Base-by-base conservation (phyloP, 2,113 vertebrate genomes). In the Poecile atricapillus region DNA sequence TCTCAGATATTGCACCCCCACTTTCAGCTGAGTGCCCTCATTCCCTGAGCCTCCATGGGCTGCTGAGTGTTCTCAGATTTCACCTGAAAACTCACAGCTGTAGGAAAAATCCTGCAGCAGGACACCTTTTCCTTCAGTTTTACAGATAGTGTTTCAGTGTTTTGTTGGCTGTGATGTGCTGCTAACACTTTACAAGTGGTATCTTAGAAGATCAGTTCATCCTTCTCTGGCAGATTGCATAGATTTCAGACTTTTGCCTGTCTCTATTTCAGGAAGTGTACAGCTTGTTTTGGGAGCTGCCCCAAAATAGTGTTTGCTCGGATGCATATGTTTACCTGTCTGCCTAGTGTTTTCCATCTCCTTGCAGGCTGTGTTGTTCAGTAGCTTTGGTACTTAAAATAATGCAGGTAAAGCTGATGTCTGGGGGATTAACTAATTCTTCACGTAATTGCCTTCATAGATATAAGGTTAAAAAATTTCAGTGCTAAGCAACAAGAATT, bases 181-280 rank as follows among this genome's bases (percentile, higher is more conserved):
- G 59, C 80, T 86, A 73, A 49, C 73, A 8, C 6, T 22, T 7
- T 10, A 3, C 39, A 24, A 79, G 13, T 31, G 44, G 11, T 47
- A 24, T 16, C 18, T 56, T 69, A 16, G 24, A 59, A 60, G 33
- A 92, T 81, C 41, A 65, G 16, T 12, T 73, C 22, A 31, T 86
- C 55, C 74, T 86, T 62, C 46, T 52, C 27, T 83, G 62, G 47
- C 55, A 91, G 68, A 84, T 33, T 70, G 35, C 60, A 52, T 5
- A 67, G n/a, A 63, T 62, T 81, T 58, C 81, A 83, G 63, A 82
- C 23, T 89, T 90, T 89, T 89, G 39, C 62, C 59, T 89, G 16
- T 44, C 67, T 89, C 64, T 94, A 59, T 84, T 93, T 97, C 75
- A 53, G 69, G 90, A 94, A 89, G 21, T 9, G 64, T 67, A 82